Conservation (phyloP, 2,888 invertebrate genomes). For the Chydorus sphaericus region DNA sequence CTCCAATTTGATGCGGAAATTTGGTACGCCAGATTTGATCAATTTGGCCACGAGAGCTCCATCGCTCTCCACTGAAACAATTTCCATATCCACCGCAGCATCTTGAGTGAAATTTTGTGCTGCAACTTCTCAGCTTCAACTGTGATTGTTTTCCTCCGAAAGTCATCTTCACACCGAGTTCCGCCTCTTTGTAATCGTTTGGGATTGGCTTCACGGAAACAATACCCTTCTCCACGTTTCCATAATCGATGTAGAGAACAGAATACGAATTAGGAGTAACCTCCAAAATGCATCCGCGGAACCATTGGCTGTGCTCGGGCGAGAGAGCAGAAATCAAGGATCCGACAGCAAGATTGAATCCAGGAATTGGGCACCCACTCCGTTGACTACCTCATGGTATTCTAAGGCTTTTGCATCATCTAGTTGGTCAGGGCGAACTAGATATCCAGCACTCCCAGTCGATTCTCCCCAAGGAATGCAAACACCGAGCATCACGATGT, state of each 20-base stretch:
- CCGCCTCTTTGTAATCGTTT: neutral
- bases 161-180: neutral
- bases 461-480: too few relatives aligned
- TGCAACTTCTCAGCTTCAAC: too few relatives aligned
- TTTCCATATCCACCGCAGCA: neutral
- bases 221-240: neutral
- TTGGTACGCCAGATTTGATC: neutral
- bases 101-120: neutral
- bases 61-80: neutral
- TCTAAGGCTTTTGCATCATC: too few relatives aligned
- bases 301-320: neutral
- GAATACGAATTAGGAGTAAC: neutral
- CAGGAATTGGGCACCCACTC: too few relatives aligned
- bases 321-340: neutral
- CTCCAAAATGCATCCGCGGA: neutral
- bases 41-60: neutral
- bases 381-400: too few relatives aligned
- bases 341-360: neutral
- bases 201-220: neutral
- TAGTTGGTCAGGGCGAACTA: too few relatives aligned
- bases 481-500: too few relatives aligned
- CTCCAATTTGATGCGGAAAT: neutral
- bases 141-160: neutral
- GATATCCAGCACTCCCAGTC: too few relatives aligned
- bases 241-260: neutral